A percentile compares a stretch with the other conserved stretches of the same genome.
Evolutionary conservation across 2,797 vertebrate genomes (phyloP).

Genomic region (Caiman crocodilus): DNA sequence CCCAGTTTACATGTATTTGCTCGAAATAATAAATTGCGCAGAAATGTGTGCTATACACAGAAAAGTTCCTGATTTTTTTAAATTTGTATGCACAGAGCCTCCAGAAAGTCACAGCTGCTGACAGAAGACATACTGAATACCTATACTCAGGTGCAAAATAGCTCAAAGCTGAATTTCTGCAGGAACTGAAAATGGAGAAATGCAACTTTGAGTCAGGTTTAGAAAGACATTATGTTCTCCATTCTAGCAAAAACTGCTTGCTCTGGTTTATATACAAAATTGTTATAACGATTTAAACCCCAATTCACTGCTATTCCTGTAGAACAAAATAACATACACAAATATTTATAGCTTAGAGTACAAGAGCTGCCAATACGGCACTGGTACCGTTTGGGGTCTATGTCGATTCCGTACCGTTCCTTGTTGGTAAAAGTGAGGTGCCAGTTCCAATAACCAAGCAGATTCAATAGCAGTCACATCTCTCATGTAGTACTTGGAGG

Average conservation of each 20-base stretch:
- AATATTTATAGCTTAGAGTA: background rate
- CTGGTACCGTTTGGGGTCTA: conserved; percentile 62
- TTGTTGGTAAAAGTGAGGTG: conserved; percentile 98
- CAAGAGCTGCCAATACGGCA: conserved; percentile 65
- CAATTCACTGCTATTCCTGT: background rate
- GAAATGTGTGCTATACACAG: background rate
- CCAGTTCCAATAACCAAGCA: conserved; percentile 95
- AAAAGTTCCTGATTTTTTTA: background rate
- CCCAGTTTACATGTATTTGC: background rate
- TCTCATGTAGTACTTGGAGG: conserved; percentile 96
- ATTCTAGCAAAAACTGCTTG: background rate
- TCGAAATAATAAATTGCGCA: background rate
- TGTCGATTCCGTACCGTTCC: conserved; percentile 89
- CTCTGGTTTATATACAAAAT: background rate
- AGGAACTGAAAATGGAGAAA: background rate
- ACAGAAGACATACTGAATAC: background rate
- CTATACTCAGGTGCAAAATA: fast-evolving
- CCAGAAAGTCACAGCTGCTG: background rate
- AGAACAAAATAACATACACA: background rate
- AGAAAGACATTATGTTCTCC: background rate
- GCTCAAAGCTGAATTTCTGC: background rate
- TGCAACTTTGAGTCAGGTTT: background rate
- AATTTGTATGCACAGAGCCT: background rate
- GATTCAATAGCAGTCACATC: conserved; percentile 98
- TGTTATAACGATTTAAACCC: background rate